Evolutionary conservation across 1,140 invertebrate species (phyloP), one percentile per base, ranked within the genome.

Genomic region (Ceratina calcarata): DNA sequence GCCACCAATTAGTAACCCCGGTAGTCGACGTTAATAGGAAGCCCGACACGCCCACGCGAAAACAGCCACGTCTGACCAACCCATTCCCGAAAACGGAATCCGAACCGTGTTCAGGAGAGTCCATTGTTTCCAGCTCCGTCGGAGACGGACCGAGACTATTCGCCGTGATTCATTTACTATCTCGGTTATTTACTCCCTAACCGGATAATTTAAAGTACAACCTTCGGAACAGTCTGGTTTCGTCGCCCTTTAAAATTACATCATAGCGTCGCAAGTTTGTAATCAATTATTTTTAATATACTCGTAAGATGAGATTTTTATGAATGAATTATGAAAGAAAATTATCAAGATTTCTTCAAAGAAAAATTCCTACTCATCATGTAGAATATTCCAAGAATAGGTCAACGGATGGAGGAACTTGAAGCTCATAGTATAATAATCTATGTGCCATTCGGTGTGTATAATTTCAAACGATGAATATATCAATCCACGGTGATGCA

Each of bases 21-120:
- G 24, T 27, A 62, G 66, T 45, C 70, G 13, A 57, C 78, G 82
- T 82, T 79, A 80, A 77, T 71, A 57, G 66, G 70, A 70, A 62
- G 37, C 37, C 37, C 37, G 78, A 84, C 82, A 78, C 66, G 51
- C 57, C 53, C 55, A 73, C 61, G 75, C 27, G 73, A 77, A 78
- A 78, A 73, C 69, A 71, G 3, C 22, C 51, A 7, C 53, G 51
- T 49, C 37, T 45, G 37, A 45, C 37, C 37, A 10, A 45, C 37
- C 37, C 37, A 45, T 45, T 45, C 37, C 37, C 37, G 37, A 45
- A 45, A 45, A 45, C 37, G 37, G 37, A 45, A 45, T 45, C 37
- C 37, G 37, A 45, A 45, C 37, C 37, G 37, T 10, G 37, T 45
- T 10, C 22, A 20, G 7, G 51, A 57, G 20, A 1, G 32, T 16